Conservation (phyloP, 2,888 invertebrate species). For the Clostera curtula region DNA sequence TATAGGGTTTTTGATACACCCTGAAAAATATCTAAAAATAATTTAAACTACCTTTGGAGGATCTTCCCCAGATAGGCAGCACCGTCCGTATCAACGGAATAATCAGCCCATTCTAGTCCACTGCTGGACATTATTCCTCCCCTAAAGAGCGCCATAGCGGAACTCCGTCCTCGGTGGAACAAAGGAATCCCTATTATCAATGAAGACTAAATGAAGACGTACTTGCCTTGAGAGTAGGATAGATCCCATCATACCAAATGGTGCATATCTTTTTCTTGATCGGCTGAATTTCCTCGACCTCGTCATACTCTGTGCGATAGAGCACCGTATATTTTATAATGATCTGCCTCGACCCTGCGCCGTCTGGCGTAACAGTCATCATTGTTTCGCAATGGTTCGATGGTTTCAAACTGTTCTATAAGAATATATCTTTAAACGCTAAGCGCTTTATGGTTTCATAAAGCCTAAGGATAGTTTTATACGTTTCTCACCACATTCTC, state of each 20-base stretch:
- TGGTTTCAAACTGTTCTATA: conserved; percentile 57
- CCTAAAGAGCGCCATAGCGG: no score
- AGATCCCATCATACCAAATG: conserved; percentile 66
- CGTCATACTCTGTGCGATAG: conserved; percentile 50
- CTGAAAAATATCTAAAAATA: no score
- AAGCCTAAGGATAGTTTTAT: background rate
- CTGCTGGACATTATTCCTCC: no score
- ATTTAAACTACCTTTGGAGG: no score
- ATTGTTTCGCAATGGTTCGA: conserved; percentile 46
- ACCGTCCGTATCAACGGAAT: no score
- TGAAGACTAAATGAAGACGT: conserved; percentile 1
- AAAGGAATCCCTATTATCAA: no score
- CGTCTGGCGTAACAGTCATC: conserved; percentile 45
- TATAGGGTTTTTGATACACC: no score
- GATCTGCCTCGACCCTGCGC: conserved; percentile 54
- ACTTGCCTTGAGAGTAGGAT: conserved; percentile 56
- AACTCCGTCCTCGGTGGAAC: no score
- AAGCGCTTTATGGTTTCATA: background rate
- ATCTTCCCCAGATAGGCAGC: no score
- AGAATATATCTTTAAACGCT: background rate
- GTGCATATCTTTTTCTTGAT: conserved; percentile 46
- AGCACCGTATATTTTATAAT: conserved; percentile 51
- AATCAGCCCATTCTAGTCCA: no score
- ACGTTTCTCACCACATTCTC: conserved; percentile 39
- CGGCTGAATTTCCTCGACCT: conserved; percentile 55